These are phyloP conservation scores for Drosophila busckii DNA, from an alignment of 1,140 invertebrate genomes.

Conservation along the genomic window DNA sequence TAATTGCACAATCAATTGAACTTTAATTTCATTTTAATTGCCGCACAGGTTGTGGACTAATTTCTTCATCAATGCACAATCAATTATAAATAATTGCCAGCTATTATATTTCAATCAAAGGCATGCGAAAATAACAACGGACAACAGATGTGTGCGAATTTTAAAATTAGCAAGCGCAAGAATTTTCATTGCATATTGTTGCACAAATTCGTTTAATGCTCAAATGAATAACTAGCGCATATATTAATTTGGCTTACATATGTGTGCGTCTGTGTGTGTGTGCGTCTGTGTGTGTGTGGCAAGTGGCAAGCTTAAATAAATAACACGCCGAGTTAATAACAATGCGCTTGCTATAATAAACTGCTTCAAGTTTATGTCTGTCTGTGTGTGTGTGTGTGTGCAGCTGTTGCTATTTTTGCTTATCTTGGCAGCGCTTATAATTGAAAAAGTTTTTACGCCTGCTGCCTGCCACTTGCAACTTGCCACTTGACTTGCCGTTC, in stretches of 20 bases:
- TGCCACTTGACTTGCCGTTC: slow-evolving; percentile 50
- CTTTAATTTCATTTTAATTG: no score
- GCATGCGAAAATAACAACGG: no score
- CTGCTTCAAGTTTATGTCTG: slow-evolving; percentile 20
- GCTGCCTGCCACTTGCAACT: slow-evolving; percentile 14
- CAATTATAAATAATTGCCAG: no score
- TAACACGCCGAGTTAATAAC: slow-evolving; percentile 31
- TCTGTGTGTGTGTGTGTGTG: neutral
- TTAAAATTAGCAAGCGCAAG: no score
- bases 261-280: neutral
- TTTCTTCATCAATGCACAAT: no score
- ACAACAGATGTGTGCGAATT: no score
- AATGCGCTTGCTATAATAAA: slow-evolving; percentile 35
- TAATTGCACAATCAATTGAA: no score
- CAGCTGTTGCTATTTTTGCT: slow-evolving; percentile 12
- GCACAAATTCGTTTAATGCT: no score
- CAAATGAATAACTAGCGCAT: no score
- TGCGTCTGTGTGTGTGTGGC: slow-evolving; percentile 14
- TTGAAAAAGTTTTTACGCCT: slow-evolving; percentile 64
- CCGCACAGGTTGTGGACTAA: no score
- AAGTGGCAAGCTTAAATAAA: slow-evolving; percentile 38
- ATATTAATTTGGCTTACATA: neutral
- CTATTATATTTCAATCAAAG: no score
- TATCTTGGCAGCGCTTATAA: slow-evolving; percentile 52
- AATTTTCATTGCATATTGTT: no score